These are phyloP conservation scores for Oscheius sp. DNA, from an alignment of 2,888 invertebrate species.

Conservation along the genomic window DNA sequence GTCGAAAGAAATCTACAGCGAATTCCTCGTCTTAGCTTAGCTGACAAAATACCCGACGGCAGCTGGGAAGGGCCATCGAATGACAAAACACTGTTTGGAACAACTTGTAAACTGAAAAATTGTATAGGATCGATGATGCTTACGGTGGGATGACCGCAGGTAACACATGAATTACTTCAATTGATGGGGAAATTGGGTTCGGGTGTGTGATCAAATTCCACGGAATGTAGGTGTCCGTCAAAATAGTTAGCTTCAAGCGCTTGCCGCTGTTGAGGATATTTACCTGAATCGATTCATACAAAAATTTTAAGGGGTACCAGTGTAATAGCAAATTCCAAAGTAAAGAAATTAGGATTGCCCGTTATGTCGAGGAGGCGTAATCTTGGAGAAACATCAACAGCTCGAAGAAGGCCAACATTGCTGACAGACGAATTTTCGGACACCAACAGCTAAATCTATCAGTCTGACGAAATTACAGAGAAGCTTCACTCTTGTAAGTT, in stretches of 20 bases:
- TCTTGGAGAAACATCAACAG: slow-evolving; percentile 36
- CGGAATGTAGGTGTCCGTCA: slow-evolving; percentile 41
- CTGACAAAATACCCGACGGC: slow-evolving; percentile 45
- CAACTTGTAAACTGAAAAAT: slow-evolving; percentile 13
- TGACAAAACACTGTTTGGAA: slow-evolving; percentile 35
- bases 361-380: slow-evolving; percentile 50
- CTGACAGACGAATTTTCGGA: slow-evolving; percentile 49
- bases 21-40: slow-evolving; percentile 55
- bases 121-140: not conserved
- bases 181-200: not conserved
- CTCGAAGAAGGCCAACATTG: slow-evolving; percentile 38
- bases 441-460: slow-evolving; percentile 31
- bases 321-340: slow-evolving; percentile 38
- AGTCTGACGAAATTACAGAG: too few relatives aligned
- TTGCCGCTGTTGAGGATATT: not conserved
- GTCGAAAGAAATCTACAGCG: slow-evolving; percentile 48
- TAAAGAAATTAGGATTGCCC: slow-evolving; percentile 43
- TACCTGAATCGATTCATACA: not conserved
- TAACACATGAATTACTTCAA: slow-evolving; percentile 40
- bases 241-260: slow-evolving; percentile 21
- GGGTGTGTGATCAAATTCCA: slow-evolving; percentile 38
- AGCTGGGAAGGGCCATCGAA: slow-evolving; percentile 38
- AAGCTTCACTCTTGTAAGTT: slow-evolving; percentile 42
- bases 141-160: slow-evolving; percentile 4
- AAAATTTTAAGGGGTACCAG: slow-evolving; percentile 31